Conservation (phyloP, 2,888 invertebrate genomes). For the Dryomyza anilis region DNA sequence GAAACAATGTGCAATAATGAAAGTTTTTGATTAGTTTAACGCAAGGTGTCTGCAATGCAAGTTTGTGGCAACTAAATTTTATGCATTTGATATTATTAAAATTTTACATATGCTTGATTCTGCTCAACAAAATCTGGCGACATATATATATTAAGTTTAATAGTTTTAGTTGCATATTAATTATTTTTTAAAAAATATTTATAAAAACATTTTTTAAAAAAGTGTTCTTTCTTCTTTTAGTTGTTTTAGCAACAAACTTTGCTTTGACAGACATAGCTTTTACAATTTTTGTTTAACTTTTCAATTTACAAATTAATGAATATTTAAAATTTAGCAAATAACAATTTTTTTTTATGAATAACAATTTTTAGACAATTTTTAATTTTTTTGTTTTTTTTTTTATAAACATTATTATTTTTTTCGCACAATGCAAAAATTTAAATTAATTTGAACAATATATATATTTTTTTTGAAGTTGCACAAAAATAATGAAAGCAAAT, state of each 20-base stretch:
- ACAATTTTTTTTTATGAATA: too few relatives aligned
- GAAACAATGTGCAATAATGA: too few relatives aligned
- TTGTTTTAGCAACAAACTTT: too few relatives aligned
- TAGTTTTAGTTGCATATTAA: slow-evolving; percentile 16
- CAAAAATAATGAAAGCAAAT: background rate
- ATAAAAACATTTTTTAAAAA: too few relatives aligned
- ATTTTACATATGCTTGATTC: background rate
- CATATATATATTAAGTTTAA: background rate
- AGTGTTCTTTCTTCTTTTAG: too few relatives aligned
- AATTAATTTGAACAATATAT: slow-evolving; percentile 10
- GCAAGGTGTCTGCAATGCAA: background rate
- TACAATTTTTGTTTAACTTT: too few relatives aligned
- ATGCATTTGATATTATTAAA: background rate
- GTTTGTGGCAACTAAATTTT: background rate
- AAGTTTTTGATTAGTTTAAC: background rate
- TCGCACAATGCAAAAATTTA: background rate
- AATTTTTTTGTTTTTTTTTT: too few relatives aligned
- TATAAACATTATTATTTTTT: slow-evolving; percentile 6
- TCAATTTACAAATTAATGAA: too few relatives aligned
- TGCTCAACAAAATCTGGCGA: slow-evolving; percentile 14
- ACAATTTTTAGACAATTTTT: too few relatives aligned
- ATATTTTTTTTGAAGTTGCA: background rate
- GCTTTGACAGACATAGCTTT: too few relatives aligned
- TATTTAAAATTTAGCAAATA: too few relatives aligned
- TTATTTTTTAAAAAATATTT: too few relatives aligned